A percentile compares a stretch with the other conserved stretches of the same genome.
Evolutionary conservation across 2,888 invertebrate species (phyloP).

Genomic region (Catocala fraxini): DNA sequence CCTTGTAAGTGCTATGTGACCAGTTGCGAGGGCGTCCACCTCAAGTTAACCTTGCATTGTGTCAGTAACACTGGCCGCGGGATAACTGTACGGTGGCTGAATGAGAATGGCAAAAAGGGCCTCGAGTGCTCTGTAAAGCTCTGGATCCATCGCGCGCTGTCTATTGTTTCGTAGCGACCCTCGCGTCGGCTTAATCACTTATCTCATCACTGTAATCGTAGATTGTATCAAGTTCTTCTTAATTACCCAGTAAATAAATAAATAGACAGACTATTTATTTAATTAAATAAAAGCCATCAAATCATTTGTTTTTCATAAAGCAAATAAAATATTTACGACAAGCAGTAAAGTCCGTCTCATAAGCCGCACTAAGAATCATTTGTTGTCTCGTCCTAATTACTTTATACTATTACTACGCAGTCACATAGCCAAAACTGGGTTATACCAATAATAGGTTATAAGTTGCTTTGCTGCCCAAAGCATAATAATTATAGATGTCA

Average conservation of each 20-base stretch:
- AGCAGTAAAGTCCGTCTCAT: constrained; percentile 2
- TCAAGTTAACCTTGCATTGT: constrained; percentile 81
- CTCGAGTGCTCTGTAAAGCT: constrained; percentile 43
- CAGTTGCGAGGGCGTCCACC: constrained; percentile 77
- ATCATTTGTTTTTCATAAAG: background rate
- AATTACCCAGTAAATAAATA: background rate
- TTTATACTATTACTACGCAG: background rate
- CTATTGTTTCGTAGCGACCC: constrained; percentile 36
- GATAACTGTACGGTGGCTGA: constrained; percentile 79
- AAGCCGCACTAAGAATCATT: constrained; percentile 3
- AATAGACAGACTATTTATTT: no score
- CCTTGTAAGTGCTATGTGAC: constrained; percentile 69
- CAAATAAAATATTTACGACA: constrained; percentile 6
- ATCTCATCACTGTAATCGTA: constrained; percentile 21
- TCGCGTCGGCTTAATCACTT: constrained; percentile 20
- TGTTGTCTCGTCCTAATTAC: constrained; percentile 19
- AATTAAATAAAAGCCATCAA: background rate
- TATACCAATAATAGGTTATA: background rate
- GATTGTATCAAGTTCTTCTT: constrained; percentile 21
- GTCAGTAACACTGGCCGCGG: constrained; percentile 79
- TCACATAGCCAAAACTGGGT: background rate
- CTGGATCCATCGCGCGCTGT: constrained; percentile 33
- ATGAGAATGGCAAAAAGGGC: constrained; percentile 73
- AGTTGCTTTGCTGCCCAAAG: background rate
- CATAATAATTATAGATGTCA: constrained; percentile 1